Evolutionary conservation across 1,140 invertebrate genomes (phyloP).

Genomic region (Bicyclus anynana): DNA sequence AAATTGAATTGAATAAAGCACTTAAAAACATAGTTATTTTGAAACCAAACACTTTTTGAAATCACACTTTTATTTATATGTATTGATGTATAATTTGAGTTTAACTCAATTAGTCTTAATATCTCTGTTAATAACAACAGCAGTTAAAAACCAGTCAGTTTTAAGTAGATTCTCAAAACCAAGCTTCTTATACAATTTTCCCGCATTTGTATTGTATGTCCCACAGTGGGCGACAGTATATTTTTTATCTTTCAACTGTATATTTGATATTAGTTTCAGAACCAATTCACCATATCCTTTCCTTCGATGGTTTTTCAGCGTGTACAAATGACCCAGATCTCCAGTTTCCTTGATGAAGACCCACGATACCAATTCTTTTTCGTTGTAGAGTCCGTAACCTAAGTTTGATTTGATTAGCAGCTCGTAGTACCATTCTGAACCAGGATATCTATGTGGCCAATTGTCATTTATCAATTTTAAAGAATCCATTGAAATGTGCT

Average conservation of each 20-base stretch:
- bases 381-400: constrained; percentile 39
- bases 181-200: constrained; percentile 40
- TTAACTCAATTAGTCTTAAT: too few species aligned
- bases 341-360: constrained; percentile 41
- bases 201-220: constrained; percentile 29
- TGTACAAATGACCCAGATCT: constrained; percentile 35
- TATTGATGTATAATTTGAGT: too few species aligned
- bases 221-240: constrained; percentile 36
- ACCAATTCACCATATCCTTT: constrained; percentile 39
- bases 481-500: constrained; percentile 28
- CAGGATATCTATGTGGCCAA: constrained; percentile 37
- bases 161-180: constrained; percentile 27
- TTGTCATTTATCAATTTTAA: constrained; percentile 23
- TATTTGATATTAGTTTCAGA: constrained; percentile 39
- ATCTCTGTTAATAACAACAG: too few species aligned
- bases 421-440: constrained; percentile 35
- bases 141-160: constrained; percentile 36
- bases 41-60: too few species aligned
- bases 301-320: constrained; percentile 36
- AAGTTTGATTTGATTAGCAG: constrained; percentile 33
- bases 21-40: too few species aligned
- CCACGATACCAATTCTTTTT: constrained; percentile 36
- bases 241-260: constrained; percentile 29
- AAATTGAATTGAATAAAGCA: too few species aligned
- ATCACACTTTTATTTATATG: too few species aligned